Evolutionary conservation across 1,140 invertebrate genomes (phyloP).

Genomic region (Homarus americanus): DNA sequence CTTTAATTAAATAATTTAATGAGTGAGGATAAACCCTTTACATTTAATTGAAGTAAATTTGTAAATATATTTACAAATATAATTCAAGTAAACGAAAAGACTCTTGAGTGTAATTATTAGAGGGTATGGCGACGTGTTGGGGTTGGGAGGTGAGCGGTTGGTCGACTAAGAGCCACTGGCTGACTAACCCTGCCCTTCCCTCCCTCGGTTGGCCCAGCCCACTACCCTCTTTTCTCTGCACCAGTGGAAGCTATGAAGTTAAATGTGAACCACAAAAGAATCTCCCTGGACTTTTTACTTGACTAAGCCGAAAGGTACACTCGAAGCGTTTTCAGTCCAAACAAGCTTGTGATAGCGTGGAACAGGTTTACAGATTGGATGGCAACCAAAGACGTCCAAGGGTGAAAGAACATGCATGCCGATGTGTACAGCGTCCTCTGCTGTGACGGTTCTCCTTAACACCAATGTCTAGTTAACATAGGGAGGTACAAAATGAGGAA

Average conservation of each 20-base stretch:
- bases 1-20: too few species aligned
- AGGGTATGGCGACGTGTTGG: too few species aligned
- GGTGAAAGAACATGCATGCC: background rate
- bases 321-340: slow-evolving; percentile 54
- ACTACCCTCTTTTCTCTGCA: slow-evolving; percentile 18
- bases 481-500: too few species aligned
- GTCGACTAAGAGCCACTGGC: background rate
- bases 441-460: too few species aligned
- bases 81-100: too few species aligned
- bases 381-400: background rate
- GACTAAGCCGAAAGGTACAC: slow-evolving; percentile 62
- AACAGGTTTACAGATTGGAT: slow-evolving; percentile 44
- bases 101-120: background rate
- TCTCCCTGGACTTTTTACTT: slow-evolving; percentile 59
- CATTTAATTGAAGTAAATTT: too few species aligned
- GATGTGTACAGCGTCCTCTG: background rate
- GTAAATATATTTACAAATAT: too few species aligned
- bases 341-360: slow-evolving; percentile 47
- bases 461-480: too few species aligned
- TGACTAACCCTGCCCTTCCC: background rate
- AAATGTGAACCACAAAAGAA: slow-evolving; percentile 50
- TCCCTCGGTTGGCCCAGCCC: background rate
- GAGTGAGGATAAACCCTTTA: too few species aligned
- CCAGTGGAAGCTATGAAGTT: slow-evolving; percentile 56
- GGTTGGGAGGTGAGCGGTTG: background rate